These are phyloP conservation scores for Acanthococcus lagerstroemiae DNA, from an alignment of 2,888 invertebrate species.

Conservation along the genomic window DNA sequence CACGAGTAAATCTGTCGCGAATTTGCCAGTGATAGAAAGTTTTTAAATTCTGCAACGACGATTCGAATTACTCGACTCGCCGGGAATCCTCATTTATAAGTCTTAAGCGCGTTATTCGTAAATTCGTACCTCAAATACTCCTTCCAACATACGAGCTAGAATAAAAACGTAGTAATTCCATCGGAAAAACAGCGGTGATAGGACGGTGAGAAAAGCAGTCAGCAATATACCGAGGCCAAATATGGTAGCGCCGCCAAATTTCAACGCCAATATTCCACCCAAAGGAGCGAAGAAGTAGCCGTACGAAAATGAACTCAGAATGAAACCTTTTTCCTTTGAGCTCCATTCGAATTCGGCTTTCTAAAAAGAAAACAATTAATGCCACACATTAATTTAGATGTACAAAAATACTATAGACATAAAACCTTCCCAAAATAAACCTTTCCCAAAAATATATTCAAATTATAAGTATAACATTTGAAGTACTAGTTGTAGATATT, in stretches of 20 bases:
- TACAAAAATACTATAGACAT: too few species aligned
- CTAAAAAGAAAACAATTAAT: too few species aligned
- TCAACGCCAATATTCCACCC: constrained; percentile 10
- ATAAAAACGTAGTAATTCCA: constrained; percentile 14
- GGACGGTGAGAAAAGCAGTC: constrained; percentile 3
- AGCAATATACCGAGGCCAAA: constrained; percentile 11
- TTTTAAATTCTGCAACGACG: too few species aligned
- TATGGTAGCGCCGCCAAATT: constrained; percentile 10
- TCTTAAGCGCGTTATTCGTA: background rate
- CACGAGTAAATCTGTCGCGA: too few species aligned
- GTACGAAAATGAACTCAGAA: constrained; percentile 18
- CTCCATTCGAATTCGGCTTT: constrained; percentile 18
- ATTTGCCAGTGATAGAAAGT: too few species aligned
- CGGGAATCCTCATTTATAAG: background rate
- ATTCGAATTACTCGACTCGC: background rate
- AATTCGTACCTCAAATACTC: constrained; percentile 10
- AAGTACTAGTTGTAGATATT: too few species aligned
- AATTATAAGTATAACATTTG: too few species aligned
- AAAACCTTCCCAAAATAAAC: too few species aligned
- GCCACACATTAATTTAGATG: too few species aligned
- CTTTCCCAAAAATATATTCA: too few species aligned
- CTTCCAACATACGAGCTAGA: constrained; percentile 4
- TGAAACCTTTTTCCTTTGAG: constrained; percentile 13
- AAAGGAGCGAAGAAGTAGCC: constrained; percentile 15
- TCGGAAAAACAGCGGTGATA: constrained; percentile 2